These are phyloP conservation scores for Orchestes rusci DNA, from an alignment of 2,888 invertebrate genomes.

Conservation along the genomic window DNA sequence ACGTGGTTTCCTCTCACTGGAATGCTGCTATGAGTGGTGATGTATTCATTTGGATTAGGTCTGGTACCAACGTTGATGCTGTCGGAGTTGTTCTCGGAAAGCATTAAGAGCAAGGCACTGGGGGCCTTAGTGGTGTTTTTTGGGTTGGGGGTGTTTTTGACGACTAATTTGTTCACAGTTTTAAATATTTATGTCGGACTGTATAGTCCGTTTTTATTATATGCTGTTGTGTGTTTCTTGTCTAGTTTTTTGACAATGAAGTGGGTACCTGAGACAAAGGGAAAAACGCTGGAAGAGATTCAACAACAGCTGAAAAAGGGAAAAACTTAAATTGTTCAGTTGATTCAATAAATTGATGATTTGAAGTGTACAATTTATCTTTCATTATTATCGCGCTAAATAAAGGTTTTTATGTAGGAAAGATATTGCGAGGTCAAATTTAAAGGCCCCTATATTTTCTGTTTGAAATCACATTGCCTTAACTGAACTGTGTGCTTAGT, in stretches of 20 bases:
- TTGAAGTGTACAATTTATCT: too few relatives aligned
- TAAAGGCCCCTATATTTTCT: too few relatives aligned
- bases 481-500: too few relatives aligned
- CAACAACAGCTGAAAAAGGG: slow-evolving; percentile 37
- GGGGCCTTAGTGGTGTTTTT: slow-evolving; percentile 18
- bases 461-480: too few relatives aligned
- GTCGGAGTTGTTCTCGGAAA: slow-evolving; percentile 36
- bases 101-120: slow-evolving; percentile 34
- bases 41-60: slow-evolving; percentile 30
- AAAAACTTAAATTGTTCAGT: too few relatives aligned
- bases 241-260: slow-evolving; percentile 31
- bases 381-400: too few relatives aligned
- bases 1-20: slow-evolving; percentile 35
- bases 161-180: slow-evolving; percentile 35
- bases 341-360: too few relatives aligned
- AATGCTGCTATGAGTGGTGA: slow-evolving; percentile 26
- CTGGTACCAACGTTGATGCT: slow-evolving; percentile 29
- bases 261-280: slow-evolving; percentile 38
- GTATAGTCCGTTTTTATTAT: slow-evolving; percentile 31
- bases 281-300: slow-evolving; percentile 38
- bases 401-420: too few relatives aligned
- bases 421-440: too few relatives aligned
- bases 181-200: slow-evolving; percentile 32
- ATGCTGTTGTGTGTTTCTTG: slow-evolving; percentile 27
- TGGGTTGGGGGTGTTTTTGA: slow-evolving; percentile 10